These are phyloP conservation scores for Morpho achilles DNA, from an alignment of 2,888 invertebrate genomes.

Conservation along the genomic window DNA sequence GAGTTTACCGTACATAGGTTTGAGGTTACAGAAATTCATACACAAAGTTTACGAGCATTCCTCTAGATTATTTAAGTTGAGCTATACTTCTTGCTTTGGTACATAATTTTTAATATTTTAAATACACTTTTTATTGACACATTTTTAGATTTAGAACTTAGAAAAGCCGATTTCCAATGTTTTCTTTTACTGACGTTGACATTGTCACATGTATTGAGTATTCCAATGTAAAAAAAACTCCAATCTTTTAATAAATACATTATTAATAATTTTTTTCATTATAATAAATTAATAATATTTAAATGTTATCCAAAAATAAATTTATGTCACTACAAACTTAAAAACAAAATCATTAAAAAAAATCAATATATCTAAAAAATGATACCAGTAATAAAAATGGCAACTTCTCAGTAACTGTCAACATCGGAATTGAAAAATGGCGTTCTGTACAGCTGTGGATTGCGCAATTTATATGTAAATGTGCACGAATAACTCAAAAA, in stretches of 20 bases:
- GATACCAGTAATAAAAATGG: conserved; percentile 11
- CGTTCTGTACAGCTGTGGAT: conserved; percentile 75
- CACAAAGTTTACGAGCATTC: conserved; percentile 56
- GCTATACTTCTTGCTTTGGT: conserved; percentile 26
- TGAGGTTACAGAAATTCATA: conserved; percentile 57
- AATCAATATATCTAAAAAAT: neutral
- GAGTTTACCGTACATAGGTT: conserved; percentile 73
- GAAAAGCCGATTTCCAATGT: conserved; percentile 21
- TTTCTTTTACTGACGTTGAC: conserved; percentile 23
- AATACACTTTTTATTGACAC: conserved; percentile 40
- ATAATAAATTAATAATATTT: too few relatives aligned
- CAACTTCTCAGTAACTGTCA: conserved; percentile 30
- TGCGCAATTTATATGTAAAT: conserved; percentile 78
- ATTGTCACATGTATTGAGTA: neutral
- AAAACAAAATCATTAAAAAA: too few relatives aligned
- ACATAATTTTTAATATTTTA: conserved; percentile 39
- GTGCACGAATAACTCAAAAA: conserved; percentile 58
- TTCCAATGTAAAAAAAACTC: neutral
- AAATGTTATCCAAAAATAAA: too few relatives aligned
- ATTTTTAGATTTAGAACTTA: conserved; percentile 62
- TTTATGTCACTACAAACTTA: too few relatives aligned
- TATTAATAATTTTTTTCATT: too few relatives aligned
- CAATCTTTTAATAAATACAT: neutral
- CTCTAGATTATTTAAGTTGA: conserved; percentile 31
- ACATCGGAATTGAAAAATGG: conserved; percentile 65